Conservation (phyloP, 1,140 invertebrate genomes). For the Lordiphosa clarofinis region DNA sequence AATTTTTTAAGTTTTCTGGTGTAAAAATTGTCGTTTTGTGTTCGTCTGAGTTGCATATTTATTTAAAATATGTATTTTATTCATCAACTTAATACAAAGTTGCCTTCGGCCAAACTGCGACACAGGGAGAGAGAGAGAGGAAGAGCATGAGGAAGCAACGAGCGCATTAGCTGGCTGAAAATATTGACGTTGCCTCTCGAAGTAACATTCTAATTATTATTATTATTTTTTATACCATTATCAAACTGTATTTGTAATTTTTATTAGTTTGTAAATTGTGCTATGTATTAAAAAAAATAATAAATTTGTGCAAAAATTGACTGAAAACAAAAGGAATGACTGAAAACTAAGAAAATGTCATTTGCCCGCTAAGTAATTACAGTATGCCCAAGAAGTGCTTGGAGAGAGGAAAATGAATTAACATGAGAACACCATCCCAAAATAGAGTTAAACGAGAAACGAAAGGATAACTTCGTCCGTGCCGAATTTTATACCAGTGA, state of each 20-base stretch:
- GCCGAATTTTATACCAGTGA: too few relatives aligned
- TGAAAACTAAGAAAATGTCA: too few relatives aligned
- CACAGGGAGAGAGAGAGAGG: conserved; percentile 35
- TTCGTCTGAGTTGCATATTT: conserved; percentile 39
- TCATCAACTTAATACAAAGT: conserved; percentile 9
- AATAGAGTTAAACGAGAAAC: too few relatives aligned
- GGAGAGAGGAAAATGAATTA: too few relatives aligned
- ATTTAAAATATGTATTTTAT: not conserved
- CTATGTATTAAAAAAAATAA: conserved; percentile 22
- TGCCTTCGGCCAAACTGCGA: conserved; percentile 24
- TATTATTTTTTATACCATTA: too few relatives aligned
- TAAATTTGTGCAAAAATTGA: conserved; percentile 35
- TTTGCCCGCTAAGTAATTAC: too few relatives aligned
- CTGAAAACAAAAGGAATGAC: too few relatives aligned
- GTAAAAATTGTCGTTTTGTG: conserved; percentile 30
- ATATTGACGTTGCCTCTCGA: conserved; percentile 68
- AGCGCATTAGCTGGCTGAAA: conserved; percentile 70
- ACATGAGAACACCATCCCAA: too few relatives aligned
- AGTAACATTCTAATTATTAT: conserved; percentile 15
- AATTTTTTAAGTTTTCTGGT: conserved; percentile 65
- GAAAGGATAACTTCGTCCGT: too few relatives aligned
- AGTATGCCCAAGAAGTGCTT: too few relatives aligned
- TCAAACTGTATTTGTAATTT: not conserved
- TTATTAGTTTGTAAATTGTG: conserved; percentile 19
- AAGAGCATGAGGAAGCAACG: conserved; percentile 48